Evolutionary conservation across 2,113 vertebrate species (phyloP), one percentile per base, ranked within the genome.

Genomic region (Labeo rohita): DNA sequence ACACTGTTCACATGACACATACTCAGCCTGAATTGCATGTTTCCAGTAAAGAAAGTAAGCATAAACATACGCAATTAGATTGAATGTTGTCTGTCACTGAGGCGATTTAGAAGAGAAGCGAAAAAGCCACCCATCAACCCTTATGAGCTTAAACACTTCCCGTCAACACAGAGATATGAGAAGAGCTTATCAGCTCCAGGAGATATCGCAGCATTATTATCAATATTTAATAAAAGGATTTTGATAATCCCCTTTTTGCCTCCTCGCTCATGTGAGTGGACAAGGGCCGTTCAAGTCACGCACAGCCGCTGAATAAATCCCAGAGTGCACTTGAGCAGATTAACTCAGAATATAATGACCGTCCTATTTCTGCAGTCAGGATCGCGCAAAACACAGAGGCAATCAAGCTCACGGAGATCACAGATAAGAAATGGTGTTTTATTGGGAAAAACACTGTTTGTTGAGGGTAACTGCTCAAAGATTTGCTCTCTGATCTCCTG

Each of bases 171-270:
- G 84, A 43, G 39, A 83, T 80, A 88, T 80, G 88, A 83, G 84
- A 75, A 74, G 56, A 61, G 21, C 56, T 61, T 61, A 61, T 61
- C 76, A 63, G 49, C 72, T 76, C n/a, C 28, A 15, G 75, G 43
- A 83, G 83, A 39, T 61, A 88, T 88, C 50, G 15, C 82, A 36
- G 83, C 78, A 68, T 86, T 80, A 86, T 84, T 72, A 91, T 90
- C 81, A 88, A 89, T 91, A 89, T 91, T 91, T 89, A 89, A 87
- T 88, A 89, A 87, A 84, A 54, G 78, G 86, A 78, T 88, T 89
- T 86, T 81, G 82, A 84, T 87, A 84, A 89, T 87, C 83, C 76
- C 73, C n/a, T 79, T 80, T 65, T 65, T 56, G 74, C 70, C 75
- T 54, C 52, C 73, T 21, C 10, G 15, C 59, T 59, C 74, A 84